Conservation (phyloP, 2,113 vertebrate genomes). For the Anoura caudifer region DNA sequence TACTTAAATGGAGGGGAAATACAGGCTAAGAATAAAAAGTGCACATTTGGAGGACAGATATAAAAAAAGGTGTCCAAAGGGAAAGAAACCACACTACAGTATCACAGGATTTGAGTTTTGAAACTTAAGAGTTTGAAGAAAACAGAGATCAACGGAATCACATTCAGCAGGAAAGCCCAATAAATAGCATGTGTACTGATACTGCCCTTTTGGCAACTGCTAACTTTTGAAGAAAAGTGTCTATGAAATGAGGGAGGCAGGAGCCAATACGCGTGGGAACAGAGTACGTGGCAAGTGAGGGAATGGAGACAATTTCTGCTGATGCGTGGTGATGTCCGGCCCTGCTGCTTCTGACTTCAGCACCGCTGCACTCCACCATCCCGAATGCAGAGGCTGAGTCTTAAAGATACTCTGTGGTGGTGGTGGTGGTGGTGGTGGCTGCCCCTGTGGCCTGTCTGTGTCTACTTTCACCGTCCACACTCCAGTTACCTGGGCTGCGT, state of each 20-base stretch:
- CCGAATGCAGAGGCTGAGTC: not conserved
- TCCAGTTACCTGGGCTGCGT: not conserved
- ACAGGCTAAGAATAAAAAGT: not conserved
- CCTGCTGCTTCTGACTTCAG: not conserved
- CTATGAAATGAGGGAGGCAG: not conserved
- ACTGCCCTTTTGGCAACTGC: not conserved
- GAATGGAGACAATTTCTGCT: not conserved
- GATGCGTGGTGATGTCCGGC: rapidly evolving
- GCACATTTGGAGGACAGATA: not conserved
- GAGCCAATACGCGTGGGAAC: not conserved
- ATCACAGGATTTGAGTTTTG: not conserved
- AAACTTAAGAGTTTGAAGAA: not conserved
- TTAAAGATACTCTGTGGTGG: not conserved
- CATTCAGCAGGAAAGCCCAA: not conserved
- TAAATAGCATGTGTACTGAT: not conserved
- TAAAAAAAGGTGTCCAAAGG: not conserved
- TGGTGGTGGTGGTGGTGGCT: not conserved
- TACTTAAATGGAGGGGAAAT: not conserved
- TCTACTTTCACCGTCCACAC: not conserved
- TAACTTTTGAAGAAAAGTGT: not conserved
- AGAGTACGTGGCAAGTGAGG: not conserved
- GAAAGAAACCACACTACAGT: not conserved
- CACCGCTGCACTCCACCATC: not conserved
- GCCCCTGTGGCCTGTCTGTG: not conserved
- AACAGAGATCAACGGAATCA: not conserved